phyloP scores from a whole-genome alignment of 2,113 vertebrate species.

The Bolborhynchus lineola region DNA sequence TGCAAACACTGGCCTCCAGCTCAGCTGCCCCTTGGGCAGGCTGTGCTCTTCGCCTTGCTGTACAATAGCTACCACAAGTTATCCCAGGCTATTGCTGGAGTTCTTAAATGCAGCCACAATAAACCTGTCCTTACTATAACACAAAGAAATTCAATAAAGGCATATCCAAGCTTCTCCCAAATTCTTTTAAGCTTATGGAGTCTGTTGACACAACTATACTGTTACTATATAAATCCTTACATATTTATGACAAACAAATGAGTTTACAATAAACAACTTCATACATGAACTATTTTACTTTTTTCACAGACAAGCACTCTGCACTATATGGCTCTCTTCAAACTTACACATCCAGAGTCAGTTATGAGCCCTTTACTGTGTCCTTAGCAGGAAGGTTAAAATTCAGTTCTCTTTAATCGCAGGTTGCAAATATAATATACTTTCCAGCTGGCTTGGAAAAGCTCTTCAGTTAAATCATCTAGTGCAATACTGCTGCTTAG shows the following conservation, averaged over 20 bases:
- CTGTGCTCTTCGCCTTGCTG: background rate
- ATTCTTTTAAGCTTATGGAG: background rate
- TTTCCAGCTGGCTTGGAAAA: conserved; percentile 13
- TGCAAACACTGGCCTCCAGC: background rate
- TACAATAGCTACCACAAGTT: background rate
- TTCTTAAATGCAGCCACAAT: background rate
- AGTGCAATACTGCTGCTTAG: background rate
- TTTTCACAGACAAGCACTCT: background rate
- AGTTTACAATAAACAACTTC: background rate
- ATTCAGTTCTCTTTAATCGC: conserved; percentile 34
- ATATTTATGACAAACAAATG: background rate
- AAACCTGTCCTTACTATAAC: background rate
- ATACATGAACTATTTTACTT: background rate
- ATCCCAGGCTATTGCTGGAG: background rate
- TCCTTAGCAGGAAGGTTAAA: conserved; percentile 28
- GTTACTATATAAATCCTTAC: background rate
- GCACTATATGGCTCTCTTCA: background rate
- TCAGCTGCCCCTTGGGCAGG: background rate
- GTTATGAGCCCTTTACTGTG: conserved; percentile 19
- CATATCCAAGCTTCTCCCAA: background rate
- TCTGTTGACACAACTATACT: background rate
- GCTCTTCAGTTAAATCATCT: conserved; percentile 20
- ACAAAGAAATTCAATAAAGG: background rate
- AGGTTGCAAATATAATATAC: conserved; percentile 22
- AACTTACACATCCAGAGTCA: background rate